phyloP scores from a whole-genome alignment of 2,888 invertebrate genomes.

The Drosophila koepferae region DNA sequence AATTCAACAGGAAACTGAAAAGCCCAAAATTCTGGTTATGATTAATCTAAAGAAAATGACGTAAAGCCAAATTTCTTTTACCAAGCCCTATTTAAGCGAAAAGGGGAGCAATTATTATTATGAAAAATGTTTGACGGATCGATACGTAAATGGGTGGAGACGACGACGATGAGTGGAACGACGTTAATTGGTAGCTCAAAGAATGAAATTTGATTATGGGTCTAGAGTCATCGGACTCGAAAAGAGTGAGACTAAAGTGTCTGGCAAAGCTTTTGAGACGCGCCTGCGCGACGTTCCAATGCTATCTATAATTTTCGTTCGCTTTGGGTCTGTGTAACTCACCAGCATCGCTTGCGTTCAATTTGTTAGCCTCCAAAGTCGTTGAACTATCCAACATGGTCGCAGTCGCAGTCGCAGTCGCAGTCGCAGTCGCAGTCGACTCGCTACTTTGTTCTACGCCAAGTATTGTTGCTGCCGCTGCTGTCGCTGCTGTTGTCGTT shows the following conservation, averaged over 20 bases:
- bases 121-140: slow-evolving; percentile 60
- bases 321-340: slow-evolving; percentile 56
- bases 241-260: slow-evolving; percentile 68
- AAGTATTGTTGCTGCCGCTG: slow-evolving; percentile 52
- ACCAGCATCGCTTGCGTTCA: slow-evolving; percentile 73
- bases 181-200: slow-evolving; percentile 73
- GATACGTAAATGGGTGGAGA: slow-evolving; percentile 60
- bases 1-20: slow-evolving; percentile 73
- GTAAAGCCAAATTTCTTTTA: slow-evolving; percentile 49
- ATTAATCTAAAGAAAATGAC: slow-evolving; percentile 66
- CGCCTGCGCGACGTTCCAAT: slow-evolving; percentile 40
- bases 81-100: slow-evolving; percentile 69
- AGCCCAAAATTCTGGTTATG: slow-evolving; percentile 52
- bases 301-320: slow-evolving; percentile 69
- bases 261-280: slow-evolving; percentile 55
- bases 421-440: slow-evolving; percentile 29
- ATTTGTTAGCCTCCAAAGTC: slow-evolving; percentile 65
- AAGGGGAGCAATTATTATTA: slow-evolving; percentile 58
- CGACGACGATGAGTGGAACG: slow-evolving; percentile 28
- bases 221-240: slow-evolving; percentile 22
- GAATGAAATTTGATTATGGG: slow-evolving; percentile 67
- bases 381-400: slow-evolving; percentile 70
- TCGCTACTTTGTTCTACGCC: slow-evolving; percentile 72
- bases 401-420: slow-evolving; percentile 30
- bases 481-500: slow-evolving; percentile 18